Base-by-base conservation (phyloP, 2,888 invertebrate genomes). In the Latheticus oryzae region DNA sequence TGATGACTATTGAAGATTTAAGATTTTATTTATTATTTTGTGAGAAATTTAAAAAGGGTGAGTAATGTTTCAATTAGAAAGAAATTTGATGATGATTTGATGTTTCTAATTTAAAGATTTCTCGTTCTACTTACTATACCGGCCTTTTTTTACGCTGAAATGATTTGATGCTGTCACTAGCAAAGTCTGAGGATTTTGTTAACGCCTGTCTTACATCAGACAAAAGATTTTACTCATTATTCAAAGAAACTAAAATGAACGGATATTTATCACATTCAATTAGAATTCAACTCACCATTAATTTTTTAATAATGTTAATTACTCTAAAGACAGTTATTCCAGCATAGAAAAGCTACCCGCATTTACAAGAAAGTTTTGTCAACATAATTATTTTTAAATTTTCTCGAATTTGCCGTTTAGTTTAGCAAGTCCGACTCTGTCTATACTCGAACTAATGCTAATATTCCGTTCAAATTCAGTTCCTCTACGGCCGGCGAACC, bases 91-190 rank as follows among this genome's bases (percentile, higher is more conserved):
- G 52, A 47, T 21, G 17, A 24, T 48, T 19, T 26, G 13, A 11
- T 26, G 38, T 13, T 40, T 38, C 28, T 32, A 48, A 35, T 42
- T 11, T 8, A 9, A 52, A 51, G 42, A 54, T 48, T 62, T 64
- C 58, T 28, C 60, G 66, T 60, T 62, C 66, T 61, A 62, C 55
- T 66, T 63, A 42, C 11, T 15, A 1, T 8, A 42, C 15, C 43
- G 55, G 37, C 55, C 60, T 58, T 62, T 60, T 63, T 64, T 66
- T 45, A 61, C 61, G 64, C 58, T 64, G 53, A 38, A 55, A 17
- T 32, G 32, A 23, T 30, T 32, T 24, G 28, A 48, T 15, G 16
- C 24, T 21, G 47, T n/a, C n/a, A n/a, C n/a, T n/a, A n/a, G n/a
- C n/a, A n/a, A n/a, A n/a, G n/a, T n/a, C n/a, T n/a, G n/a, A n/a